Evolutionary conservation across 2,113 vertebrate genomes (phyloP), one percentile per base, ranked within the genome.

Genomic region (Anoura caudifer): DNA sequence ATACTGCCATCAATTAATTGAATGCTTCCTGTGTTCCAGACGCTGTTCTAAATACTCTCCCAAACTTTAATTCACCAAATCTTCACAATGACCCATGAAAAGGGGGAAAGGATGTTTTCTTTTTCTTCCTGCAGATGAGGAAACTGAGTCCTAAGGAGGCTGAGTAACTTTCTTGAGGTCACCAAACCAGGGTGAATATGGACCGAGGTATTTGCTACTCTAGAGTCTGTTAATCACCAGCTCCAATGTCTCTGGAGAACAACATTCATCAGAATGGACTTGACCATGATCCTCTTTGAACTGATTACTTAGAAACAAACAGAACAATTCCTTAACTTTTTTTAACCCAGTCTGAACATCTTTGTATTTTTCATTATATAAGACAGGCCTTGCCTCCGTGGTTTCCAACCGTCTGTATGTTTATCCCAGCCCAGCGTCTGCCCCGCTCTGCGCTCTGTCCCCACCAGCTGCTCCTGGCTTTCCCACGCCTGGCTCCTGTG

Each of bases 291-390:
- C 59, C 17, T 87, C 54, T 92, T 87, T 77, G 70, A 52, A 61
- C 28, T 79, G 43, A 80, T 45, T 87, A 65, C 36, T 95, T 54
- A 72, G 52, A 76, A 89, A 76, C n/a, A 94, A 94, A 88, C 33
- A 69, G 52, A 81, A 70, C 82, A 94, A 72, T 54, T 69, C 43
- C 87, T 61, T 73, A 59, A 36, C 15, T 26, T 13, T 76, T 94
- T 63, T 75, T 41, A 7, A 67, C 12, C 33, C 67, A 41, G n/a
- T 45, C 16, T 92, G 47, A 11, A 14, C 59, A 61, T 89, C 83
- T 93, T 91, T 65, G 38, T 19, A 59, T 88, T 85, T 87, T 77
- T 81, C 26, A 24, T 56, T 77, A 5, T 47, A 3, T 59, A 80
- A 76, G 67, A 19, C 4, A 86, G 36, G 61, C 54, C 79, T 26